Evolutionary conservation across 2,797 vertebrate genomes (phyloP).

Genomic region (Miichthys miiuy): DNA sequence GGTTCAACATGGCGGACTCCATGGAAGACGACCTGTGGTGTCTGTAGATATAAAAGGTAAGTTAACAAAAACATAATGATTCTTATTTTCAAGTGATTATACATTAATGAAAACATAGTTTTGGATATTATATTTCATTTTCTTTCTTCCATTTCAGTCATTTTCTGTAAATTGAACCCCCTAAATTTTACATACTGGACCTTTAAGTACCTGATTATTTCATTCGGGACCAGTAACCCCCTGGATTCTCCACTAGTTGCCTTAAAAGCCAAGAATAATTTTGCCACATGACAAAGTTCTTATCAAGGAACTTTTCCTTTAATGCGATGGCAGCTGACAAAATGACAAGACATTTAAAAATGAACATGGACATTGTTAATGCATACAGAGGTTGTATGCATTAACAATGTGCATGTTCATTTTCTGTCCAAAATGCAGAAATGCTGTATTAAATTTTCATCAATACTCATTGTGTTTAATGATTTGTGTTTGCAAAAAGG

Average conservation of each 20-base stretch:
- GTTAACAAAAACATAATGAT: too few species aligned
- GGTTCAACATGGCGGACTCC: too few species aligned
- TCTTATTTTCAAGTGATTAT: too few species aligned
- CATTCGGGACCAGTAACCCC: background rate
- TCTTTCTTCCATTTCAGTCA: too few species aligned
- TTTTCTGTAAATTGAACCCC: too few species aligned
- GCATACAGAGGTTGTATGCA: background rate
- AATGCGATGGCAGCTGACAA: conserved; percentile 4
- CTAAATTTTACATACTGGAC: too few species aligned
- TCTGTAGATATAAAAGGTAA: too few species aligned
- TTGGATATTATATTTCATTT: too few species aligned
- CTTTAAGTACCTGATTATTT: background rate
- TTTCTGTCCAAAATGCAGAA: background rate
- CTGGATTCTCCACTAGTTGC: background rate
- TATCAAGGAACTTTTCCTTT: background rate
- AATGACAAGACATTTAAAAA: background rate
- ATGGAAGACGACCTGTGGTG: too few species aligned
- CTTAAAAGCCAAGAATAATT: background rate
- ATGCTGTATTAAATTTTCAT: background rate
- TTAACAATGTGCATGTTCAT: background rate
- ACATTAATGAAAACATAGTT: too few species aligned
- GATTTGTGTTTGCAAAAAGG: background rate
- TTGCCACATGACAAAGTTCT: background rate
- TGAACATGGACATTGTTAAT: background rate
- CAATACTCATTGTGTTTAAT: background rate